Percentiles rank a stretch among this genome's conserved stretches.
Evolutionary conservation across 2,888 invertebrate species (phyloP).

Genomic region (Sinotaia quadrata): DNA sequence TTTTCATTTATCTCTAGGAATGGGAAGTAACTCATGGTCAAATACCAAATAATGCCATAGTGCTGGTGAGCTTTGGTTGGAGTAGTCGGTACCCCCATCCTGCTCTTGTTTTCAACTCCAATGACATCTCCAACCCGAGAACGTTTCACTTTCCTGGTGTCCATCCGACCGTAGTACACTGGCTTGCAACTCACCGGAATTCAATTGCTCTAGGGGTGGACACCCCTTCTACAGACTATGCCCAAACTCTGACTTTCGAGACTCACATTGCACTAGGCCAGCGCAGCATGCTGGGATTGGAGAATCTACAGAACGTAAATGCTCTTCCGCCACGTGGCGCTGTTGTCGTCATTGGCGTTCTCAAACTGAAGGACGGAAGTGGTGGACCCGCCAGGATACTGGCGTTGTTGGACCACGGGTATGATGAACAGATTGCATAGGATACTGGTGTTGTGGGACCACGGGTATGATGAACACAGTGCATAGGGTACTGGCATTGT

Average conservation of each 20-base stretch:
- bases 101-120: conserved; percentile 43
- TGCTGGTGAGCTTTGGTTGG: conserved; percentile 73
- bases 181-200: conserved; percentile 74
- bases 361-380: conserved; percentile 78
- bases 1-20: conserved; percentile 45
- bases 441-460: conserved; percentile 71
- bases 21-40: conserved; percentile 72
- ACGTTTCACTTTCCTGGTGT: conserved; percentile 63
- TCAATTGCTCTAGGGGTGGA: conserved; percentile 79
- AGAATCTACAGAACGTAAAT: not conserved
- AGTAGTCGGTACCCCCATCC: conserved; percentile 63
- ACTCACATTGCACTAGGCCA: conserved; percentile 1
- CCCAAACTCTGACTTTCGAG: conserved; percentile 59
- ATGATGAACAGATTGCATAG: too few species aligned
- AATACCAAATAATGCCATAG: conserved; percentile 72
- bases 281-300: not conserved
- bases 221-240: conserved; percentile 78
- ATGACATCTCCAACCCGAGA: conserved; percentile 31
- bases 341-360: conserved; percentile 73
- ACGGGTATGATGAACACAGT: too few species aligned
- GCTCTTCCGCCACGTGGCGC: not conserved
- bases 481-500: conserved; percentile 74
- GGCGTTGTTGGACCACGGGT: conserved; percentile 42
- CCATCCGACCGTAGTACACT: conserved; percentile 77
- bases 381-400: conserved; percentile 79